phyloP scores from a whole-genome alignment of 2,113 vertebrate genomes.

The Pycnonotus jocosus region DNA sequence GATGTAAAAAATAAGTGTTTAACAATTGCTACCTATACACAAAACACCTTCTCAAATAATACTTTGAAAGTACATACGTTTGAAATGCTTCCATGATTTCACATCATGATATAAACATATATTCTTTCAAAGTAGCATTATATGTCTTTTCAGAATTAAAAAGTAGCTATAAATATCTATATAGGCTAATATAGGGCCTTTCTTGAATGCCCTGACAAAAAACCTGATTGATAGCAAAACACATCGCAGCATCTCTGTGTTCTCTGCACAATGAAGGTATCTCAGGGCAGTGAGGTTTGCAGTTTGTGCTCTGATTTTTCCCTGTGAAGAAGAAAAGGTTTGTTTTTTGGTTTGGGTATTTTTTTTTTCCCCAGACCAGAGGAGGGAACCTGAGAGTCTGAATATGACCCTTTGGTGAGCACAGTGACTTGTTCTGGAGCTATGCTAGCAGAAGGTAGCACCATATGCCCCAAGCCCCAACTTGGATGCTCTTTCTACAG shows the following conservation, averaged over 20 bases:
- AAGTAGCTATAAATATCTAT: neutral
- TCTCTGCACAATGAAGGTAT: neutral
- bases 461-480: conserved; percentile 88
- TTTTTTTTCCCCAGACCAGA: conserved; percentile 38
- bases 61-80: neutral
- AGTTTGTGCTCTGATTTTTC: neutral
- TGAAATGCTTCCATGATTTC: neutral
- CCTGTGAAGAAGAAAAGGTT: neutral
- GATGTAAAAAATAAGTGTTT: neutral
- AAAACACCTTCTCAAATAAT: neutral
- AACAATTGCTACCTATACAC: neutral
- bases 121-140: neutral
- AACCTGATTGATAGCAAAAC: neutral
- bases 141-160: neutral
- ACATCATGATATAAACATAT: neutral
- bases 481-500: conserved; percentile 91
- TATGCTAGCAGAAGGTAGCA: conserved; percentile 87
- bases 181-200: neutral
- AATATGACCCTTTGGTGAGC: conserved; percentile 75
- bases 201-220: neutral
- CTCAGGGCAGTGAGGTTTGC: neutral
- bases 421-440: conserved; percentile 80
- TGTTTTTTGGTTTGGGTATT: too few species aligned
- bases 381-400: conserved; percentile 76
- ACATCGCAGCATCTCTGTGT: neutral